Evolutionary conservation across 2,888 invertebrate genomes (phyloP).

Genomic region (Eudasyphora cyanicolor): DNA sequence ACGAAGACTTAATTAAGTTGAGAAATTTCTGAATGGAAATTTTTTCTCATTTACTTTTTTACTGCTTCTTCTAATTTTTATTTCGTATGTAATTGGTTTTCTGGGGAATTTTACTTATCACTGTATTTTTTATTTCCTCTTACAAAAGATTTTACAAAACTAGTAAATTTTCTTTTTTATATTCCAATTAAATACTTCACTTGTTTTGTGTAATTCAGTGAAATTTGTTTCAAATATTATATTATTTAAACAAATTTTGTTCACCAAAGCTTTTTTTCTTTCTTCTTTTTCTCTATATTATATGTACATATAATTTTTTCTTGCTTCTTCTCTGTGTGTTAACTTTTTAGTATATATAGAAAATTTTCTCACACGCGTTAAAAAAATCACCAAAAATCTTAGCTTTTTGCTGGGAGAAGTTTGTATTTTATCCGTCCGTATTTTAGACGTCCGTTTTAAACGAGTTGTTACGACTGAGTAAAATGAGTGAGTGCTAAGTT

Average conservation of each 20-base stretch:
- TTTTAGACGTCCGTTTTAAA: slow-evolving; percentile 59
- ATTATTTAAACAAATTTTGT: too few species aligned
- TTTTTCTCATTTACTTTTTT: slow-evolving; percentile 34
- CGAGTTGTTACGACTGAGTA: slow-evolving; percentile 67
- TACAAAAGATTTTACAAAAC: slow-evolving; percentile 2
- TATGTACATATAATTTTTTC: slow-evolving; percentile 58
- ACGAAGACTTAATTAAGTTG: too few species aligned
- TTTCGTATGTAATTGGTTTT: background rate
- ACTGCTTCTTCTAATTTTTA: background rate
- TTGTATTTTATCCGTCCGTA: slow-evolving; percentile 43
- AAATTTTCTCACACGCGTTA: slow-evolving; percentile 55
- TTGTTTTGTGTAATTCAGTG: slow-evolving; percentile 1
- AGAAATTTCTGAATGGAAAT: slow-evolving; percentile 48
- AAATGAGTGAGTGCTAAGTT: slow-evolving; percentile 18
- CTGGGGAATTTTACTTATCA: slow-evolving; percentile 13
- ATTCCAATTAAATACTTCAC: slow-evolving; percentile 10
- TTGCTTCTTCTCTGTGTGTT: slow-evolving; percentile 50
- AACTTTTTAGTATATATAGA: slow-evolving; percentile 53
- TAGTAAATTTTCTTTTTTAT: background rate
- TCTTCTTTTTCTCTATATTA: slow-evolving; percentile 59
- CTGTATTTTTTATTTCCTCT: background rate
- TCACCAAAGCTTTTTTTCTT: slow-evolving; percentile 40
- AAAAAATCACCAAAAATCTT: slow-evolving; percentile 31
- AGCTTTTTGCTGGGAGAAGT: slow-evolving; percentile 32
- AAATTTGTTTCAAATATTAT: slow-evolving; percentile 26